Evolutionary conservation across 2,888 invertebrate species (phyloP), one percentile per base, ranked within the genome.

Genomic region (Incurvaria masculella): DNA sequence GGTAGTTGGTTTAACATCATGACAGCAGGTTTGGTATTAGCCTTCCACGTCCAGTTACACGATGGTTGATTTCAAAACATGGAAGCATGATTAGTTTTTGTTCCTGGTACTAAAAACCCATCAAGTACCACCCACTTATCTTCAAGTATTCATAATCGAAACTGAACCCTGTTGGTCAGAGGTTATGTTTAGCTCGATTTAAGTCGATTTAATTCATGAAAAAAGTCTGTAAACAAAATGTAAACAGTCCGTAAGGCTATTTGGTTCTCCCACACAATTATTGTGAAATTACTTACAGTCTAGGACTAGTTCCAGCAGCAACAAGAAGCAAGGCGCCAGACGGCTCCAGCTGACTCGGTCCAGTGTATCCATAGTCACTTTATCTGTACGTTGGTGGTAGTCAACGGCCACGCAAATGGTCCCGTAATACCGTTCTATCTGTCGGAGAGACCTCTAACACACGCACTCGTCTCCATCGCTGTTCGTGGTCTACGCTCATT

Each of bases 281-380:
- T 16, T 16, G 55, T 46, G 46, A 52, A 42, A 40, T 50, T 53
- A 72, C 79, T 74, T 67, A 87, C 87, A 84, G 69, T 88, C 85
- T 70, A 86, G 79, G 61, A 86, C 79, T 65, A 86, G 64, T 79
- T 87, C 85, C 69, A 86, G 69, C 72, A 88, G 74, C 59, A 88
- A 71, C 60, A 86, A 70, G 66, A 87, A 70, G 72, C 84, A 87
- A 61, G 85, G 84, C 55, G 84, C 81, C 60, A 86, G 63, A 79
- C 82, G 85, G 66, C 83, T 81, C 73, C 83, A 83, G 58, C 76
- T 76, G 55, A 75, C 68, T 71, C 74, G 78, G 61, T 78, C 70
- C 72, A 81, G 61, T 66, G 63, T 70, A 68, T 79, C 79, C 73
- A 80, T 75, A 70, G 72, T 80, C 68, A 63, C 56, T 46, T 55